phyloP scores from a whole-genome alignment of 2,113 vertebrate species.

The Ursus arctos region DNA sequence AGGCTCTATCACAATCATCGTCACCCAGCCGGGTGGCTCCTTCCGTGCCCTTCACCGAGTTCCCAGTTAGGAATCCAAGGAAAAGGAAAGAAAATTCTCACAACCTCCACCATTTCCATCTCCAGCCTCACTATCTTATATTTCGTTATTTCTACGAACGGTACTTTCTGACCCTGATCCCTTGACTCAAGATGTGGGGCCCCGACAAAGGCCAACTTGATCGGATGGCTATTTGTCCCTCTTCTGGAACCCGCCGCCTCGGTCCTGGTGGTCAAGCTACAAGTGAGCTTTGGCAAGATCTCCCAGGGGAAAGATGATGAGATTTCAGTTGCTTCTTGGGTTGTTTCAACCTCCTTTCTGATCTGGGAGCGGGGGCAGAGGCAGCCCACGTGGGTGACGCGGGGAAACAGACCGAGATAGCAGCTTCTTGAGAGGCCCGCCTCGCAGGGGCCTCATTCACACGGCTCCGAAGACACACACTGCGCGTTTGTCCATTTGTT shows the following conservation, averaged over 20 bases:
- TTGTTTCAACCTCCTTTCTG: constrained; percentile 66
- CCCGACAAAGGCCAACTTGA: not conserved
- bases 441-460: constrained; percentile 81
- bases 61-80: not conserved
- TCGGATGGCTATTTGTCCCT: not conserved
- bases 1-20: not conserved
- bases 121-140: not conserved
- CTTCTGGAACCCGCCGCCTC: not conserved
- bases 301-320: constrained; percentile 56
- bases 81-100: constrained; percentile 38
- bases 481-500: constrained; percentile 82
- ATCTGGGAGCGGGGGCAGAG: constrained; percentile 54
- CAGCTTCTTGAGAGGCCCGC: constrained; percentile 76
- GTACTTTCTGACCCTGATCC: not conserved
- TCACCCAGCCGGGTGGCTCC: not conserved
- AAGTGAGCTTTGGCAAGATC: constrained; percentile 39
- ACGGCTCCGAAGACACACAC: constrained; percentile 82
- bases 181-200: not conserved
- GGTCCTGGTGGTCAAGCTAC: not conserved
- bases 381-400: constrained; percentile 69
- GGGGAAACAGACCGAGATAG: constrained; percentile 83
- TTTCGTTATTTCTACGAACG: not conserved
- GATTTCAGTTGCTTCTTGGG: constrained; percentile 71
- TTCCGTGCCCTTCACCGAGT: not conserved
- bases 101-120: not conserved